Evolutionary conservation across 1,140 invertebrate species (phyloP).

Genomic region (Sesamia nonagrioides): DNA sequence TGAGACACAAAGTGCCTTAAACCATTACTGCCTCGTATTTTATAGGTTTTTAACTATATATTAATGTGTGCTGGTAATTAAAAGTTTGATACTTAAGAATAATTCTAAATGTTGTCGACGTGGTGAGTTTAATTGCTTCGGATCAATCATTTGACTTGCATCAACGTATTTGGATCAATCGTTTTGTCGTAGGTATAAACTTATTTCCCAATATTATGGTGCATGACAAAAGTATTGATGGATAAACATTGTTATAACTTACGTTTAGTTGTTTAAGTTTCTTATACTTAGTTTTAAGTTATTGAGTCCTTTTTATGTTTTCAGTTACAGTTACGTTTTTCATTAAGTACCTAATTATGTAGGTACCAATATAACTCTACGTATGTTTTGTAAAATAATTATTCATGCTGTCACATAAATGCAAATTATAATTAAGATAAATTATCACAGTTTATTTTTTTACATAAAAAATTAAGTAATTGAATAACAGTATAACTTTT

Average conservation of each 20-base stretch:
- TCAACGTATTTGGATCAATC: slow-evolving; percentile 8
- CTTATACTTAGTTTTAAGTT: slow-evolving; percentile 1
- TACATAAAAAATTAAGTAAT: background rate
- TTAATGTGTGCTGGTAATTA: slow-evolving; percentile 6
- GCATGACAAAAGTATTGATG: slow-evolving; percentile 19
- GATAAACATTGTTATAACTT: slow-evolving; percentile 15
- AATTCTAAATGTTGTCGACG: slow-evolving; percentile 13
- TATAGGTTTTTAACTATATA: background rate
- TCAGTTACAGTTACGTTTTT: slow-evolving; percentile 15
- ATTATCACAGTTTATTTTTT: background rate
- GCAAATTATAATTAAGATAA: background rate
- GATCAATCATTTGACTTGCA: background rate
- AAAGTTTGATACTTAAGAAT: background rate
- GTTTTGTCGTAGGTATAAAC: background rate
- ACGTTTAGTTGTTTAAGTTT: slow-evolving; percentile 9
- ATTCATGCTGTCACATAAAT: background rate
- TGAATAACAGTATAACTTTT: background rate
- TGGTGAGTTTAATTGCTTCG: slow-evolving; percentile 9
- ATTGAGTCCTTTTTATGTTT: slow-evolving; percentile 9
- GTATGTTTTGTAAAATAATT: background rate
- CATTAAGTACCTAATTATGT: background rate
- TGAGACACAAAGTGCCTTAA: too few species aligned
- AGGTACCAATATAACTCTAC: too few species aligned
- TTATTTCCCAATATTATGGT: slow-evolving; percentile 12
- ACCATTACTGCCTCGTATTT: background rate